Conservation (phyloP, 2,888 invertebrate species). For the Acanthopleura granulata region DNA sequence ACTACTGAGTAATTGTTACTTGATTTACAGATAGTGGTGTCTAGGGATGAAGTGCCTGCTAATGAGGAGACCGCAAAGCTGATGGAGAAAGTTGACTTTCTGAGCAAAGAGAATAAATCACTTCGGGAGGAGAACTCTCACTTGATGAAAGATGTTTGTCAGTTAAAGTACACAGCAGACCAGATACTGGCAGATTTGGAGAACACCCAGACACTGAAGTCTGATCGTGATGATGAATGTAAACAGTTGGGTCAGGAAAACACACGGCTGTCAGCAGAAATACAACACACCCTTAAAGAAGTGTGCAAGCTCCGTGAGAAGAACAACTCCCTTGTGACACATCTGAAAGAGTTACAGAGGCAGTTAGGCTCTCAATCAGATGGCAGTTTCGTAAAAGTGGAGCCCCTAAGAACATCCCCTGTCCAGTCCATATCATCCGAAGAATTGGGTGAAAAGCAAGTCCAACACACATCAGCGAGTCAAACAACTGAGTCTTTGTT, state of each 20-base stretch:
- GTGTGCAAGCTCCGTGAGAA: not conserved
- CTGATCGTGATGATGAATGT: not conserved
- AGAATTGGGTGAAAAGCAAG: not conserved
- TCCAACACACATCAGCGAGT: not conserved
- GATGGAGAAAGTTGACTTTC: not conserved
- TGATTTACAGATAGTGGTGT: not conserved
- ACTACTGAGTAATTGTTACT: not conserved
- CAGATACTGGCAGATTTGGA: not conserved
- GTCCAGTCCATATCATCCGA: not conserved
- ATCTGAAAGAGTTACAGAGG: not conserved
- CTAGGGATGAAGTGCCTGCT: not conserved
- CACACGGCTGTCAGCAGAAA: not conserved
- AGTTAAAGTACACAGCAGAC: conserved; percentile 7
- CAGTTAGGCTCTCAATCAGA: not conserved
- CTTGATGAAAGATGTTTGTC: not conserved
- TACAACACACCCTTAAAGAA: conserved; percentile 9
- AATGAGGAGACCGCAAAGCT: not conserved
- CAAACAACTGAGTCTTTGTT: conserved; percentile 4
- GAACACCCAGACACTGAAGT: conserved; percentile 8
- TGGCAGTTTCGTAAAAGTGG: not conserved
- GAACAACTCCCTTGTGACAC: not conserved
- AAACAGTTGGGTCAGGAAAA: conserved; percentile 2
- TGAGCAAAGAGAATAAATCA: not conserved
- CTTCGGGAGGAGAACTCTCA: not conserved
- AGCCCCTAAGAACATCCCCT: not conserved